Evolutionary conservation across 1,140 invertebrate species (phyloP).

Genomic region (Drosophila oshimai): DNA sequence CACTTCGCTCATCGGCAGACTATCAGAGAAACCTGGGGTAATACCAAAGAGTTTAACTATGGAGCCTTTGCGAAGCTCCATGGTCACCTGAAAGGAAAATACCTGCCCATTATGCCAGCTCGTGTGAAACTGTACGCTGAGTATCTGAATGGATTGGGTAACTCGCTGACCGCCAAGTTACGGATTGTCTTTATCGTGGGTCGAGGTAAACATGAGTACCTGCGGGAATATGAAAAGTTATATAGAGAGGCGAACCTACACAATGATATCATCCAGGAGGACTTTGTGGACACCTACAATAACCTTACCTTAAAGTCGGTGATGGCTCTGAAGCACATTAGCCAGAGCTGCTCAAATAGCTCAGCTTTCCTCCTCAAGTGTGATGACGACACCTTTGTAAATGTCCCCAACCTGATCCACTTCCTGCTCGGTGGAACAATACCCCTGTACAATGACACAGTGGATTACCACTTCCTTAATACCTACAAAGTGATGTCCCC

Average conservation of each 20-base stretch:
- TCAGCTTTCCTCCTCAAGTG: constrained; percentile 90
- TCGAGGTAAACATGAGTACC: constrained; percentile 28
- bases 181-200: constrained; percentile 65
- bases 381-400: constrained; percentile 93
- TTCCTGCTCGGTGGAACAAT: constrained; percentile 82
- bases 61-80: constrained; percentile 75
- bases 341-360: constrained; percentile 85
- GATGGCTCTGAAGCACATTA: constrained; percentile 92
- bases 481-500: constrained; percentile 39
- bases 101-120: constrained; percentile 28
- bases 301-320: constrained; percentile 96
- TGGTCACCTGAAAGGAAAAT: constrained; percentile 46
- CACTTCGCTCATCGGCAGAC: constrained; percentile 86
- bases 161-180: constrained; percentile 21
- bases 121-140: constrained; percentile 36
- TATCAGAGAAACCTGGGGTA: constrained; percentile 92
- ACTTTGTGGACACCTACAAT: constrained; percentile 94
- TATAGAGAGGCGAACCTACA: constrained; percentile 59
- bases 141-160: constrained; percentile 24
- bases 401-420: constrained; percentile 85
- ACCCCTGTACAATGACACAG: constrained; percentile 73
- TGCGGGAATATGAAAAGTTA: neutral
- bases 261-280: constrained; percentile 93
- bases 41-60: constrained; percentile 84
- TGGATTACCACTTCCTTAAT: constrained; percentile 52